Conservation (phyloP, 2,797 vertebrate genomes). For the Manis javanica region DNA sequence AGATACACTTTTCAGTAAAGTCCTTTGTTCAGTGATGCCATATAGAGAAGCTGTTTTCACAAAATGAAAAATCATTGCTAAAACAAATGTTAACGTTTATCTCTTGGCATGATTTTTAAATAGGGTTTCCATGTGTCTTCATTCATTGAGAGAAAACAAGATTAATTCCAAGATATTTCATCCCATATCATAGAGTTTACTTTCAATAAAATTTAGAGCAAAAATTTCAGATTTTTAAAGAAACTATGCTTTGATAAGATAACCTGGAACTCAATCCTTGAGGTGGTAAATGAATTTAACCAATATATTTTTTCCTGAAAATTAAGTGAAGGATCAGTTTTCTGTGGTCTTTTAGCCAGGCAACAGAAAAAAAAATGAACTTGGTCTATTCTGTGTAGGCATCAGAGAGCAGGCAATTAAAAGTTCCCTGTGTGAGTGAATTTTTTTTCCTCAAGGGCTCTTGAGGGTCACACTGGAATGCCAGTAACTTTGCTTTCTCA, state of each 20-base stretch:
- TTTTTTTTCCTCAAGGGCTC: constrained; percentile 49
- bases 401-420: constrained; percentile 47
- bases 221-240: constrained; percentile 7
- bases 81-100: constrained; percentile 1
- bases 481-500: not conserved
- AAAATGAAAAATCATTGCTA: not conserved
- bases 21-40: not conserved
- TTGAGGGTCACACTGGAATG: constrained; percentile 51
- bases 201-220: constrained; percentile 2
- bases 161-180: not conserved
- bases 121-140: not conserved
- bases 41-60: not conserved
- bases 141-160: not conserved
- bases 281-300: constrained; percentile 14
- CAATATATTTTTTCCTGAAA: not conserved
- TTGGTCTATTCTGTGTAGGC: not conserved
- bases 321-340: not conserved
- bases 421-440: constrained; percentile 29
- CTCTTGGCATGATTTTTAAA: constrained; percentile 24
- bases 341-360: constrained; percentile 41
- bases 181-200: not conserved
- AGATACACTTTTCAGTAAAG: not conserved
- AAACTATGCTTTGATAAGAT: not conserved
- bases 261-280: not conserved
- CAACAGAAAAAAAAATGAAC: not conserved